phyloP scores from a whole-genome alignment of 2,113 vertebrate genomes.

The Phrynocephalus versicolor region DNA sequence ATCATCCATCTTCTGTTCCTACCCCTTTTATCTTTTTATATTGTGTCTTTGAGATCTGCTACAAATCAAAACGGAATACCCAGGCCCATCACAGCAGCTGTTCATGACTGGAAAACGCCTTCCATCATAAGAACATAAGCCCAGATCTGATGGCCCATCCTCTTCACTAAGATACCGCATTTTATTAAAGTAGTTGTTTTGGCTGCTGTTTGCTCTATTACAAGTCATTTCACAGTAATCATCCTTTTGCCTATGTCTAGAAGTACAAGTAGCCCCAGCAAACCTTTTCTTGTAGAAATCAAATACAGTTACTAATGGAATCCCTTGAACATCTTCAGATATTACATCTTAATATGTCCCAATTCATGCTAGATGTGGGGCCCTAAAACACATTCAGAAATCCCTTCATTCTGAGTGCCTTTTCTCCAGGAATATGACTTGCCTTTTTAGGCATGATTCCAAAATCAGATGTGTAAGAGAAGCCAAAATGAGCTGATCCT shows the following conservation, averaged over 20 bases:
- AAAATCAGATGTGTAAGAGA: no score
- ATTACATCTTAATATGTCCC: background rate
- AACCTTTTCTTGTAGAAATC: background rate
- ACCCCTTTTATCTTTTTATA: background rate
- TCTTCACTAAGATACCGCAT: background rate
- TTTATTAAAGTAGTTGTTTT: background rate
- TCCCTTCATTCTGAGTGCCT: no score
- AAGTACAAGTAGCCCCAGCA: background rate
- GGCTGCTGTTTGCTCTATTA: background rate
- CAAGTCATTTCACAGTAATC: background rate
- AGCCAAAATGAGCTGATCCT: background rate
- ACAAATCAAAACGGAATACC: background rate
- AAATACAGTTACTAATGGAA: background rate
- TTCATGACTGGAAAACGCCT: background rate
- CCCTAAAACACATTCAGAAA: no score
- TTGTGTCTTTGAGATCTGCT: background rate
- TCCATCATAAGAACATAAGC: background rate
- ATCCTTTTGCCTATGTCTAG: background rate
- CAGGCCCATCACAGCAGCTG: background rate
- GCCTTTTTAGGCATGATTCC: no score
- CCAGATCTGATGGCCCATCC: background rate
- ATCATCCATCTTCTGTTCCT: background rate
- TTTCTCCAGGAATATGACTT: no score
- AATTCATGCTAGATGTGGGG: background rate
- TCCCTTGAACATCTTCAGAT: background rate